Base-by-base conservation (phyloP, 2,888 invertebrate species). In the Oxystoma pomonae region DNA sequence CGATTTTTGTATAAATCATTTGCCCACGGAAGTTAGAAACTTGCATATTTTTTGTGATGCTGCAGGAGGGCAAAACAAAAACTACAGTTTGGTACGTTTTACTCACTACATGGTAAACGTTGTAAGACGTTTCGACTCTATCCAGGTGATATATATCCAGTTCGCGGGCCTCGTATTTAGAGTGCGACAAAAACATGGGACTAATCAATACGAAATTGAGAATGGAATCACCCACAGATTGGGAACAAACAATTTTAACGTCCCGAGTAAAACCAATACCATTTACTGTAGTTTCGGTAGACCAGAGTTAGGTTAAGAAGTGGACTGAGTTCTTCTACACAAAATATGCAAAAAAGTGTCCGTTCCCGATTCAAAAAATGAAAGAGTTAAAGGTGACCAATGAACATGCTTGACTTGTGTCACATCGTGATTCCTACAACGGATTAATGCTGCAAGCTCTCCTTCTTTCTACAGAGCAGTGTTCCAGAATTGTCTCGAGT, bases 301-400 rank as follows among this genome's bases (percentile, higher is more conserved):
- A 58, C 60, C 63, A 65, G 58, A 64, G 57, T 58, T 59, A 56
- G 58, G 62, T 65, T 58, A 63, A 58, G 62, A 20, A 57, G n/a
- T n/a, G n/a, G n/a, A 63, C 62, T 59, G 56, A 62, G 22, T 65
- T 65, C 59, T 60, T 63, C 52, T 52, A 17, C 20, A 61, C 53
- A 57, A 62, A 62, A 56, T 64, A 64, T 58, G 64, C 56, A 58
- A 64, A 62, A n/a, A n/a, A n/a, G n/a, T n/a, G n/a, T n/a, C n/a
- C n/a, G n/a, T n/a, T n/a, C n/a, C n/a, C n/a, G n/a, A 59, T 20
- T 53, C 59, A 59, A 59, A 59, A 59, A 59, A 21, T 59, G 59
- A 59, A 20, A 59, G 53, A 53, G 55, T 59, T 59, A 19, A 53
- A n/a, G 18, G 53, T 59, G 20, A 59, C 59, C 53, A 59, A 53